Evolutionary conservation across 2,888 invertebrate species (phyloP), one percentile per base, ranked within the genome.

Genomic region (Eulithis prunata): DNA sequence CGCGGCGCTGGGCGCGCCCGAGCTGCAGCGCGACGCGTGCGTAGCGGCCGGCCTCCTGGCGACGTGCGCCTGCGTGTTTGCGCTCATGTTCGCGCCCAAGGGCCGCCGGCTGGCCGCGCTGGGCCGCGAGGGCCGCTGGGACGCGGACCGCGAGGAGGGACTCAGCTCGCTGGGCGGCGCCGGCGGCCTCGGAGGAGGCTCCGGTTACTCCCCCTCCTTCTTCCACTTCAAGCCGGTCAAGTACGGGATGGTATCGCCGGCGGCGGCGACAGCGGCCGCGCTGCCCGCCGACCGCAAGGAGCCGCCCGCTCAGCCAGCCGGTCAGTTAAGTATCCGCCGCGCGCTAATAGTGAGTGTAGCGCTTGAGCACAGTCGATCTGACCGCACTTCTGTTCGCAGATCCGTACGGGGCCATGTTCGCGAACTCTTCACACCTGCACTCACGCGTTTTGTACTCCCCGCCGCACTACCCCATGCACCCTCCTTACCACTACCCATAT

Each of bases 51-150:
- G 98, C 0, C 94, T 98, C 74, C 95, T 98, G 55, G 95, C 96
- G 62, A 97, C 97, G 13, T 96, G 98, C 71, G 95, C 96, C 11
- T 95, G 97, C 54, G 96, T 98, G 60, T 97, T 98, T 89, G 95
- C 98, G 76, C 96, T 98, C 64, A 98, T 98, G 98, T 98, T 98
- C 88, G 96, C 98, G 91, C 96, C 98, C 43, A 98, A 97, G 91
- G 98, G 98, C 41, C 94, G 98, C 49, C 97, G 98, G 80, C 91
- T 98, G 78, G 98, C 98, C 0, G 98, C 98, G 56, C 95, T 98
- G 94, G 98, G 98, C 55, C 96, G 97, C 78, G 98, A 98, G 81
- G 97, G 97, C 12, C 95, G 96, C 71, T 96, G 96, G 87, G 95
- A 96, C 72, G 96, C 96, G 79, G 97, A 96, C 86, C 94, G 97